Conservation (phyloP, 2,888 invertebrate species). For the Polyploca ridens region DNA sequence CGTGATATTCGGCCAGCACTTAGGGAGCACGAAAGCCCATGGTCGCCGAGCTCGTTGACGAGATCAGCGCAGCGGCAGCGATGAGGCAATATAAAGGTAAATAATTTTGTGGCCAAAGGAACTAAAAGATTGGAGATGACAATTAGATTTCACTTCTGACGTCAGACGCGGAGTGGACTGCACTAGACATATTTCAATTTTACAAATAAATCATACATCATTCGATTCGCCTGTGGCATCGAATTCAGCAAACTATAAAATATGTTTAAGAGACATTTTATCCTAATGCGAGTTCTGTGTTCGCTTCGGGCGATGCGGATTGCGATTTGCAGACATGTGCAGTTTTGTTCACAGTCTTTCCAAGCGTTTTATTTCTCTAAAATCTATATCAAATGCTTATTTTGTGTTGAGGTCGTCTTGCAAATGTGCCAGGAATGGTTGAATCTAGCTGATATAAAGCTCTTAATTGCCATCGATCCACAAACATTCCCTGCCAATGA, state of each 20-base stretch:
- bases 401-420: background rate
- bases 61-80: too few species aligned
- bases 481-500: background rate
- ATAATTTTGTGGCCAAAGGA: too few species aligned
- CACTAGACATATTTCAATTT: too few species aligned
- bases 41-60: too few species aligned
- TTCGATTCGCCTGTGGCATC: background rate
- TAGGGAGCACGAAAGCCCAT: too few species aligned
- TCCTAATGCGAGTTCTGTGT: slow-evolving; percentile 58
- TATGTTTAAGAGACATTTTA: slow-evolving; percentile 12
- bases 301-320: slow-evolving; percentile 34
- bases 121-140: too few species aligned
- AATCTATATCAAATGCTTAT: background rate
- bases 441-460: background rate
- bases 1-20: too few species aligned
- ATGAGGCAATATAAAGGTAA: too few species aligned
- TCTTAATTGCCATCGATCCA: background rate
- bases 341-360: slow-evolving; percentile 7
- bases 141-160: too few species aligned
- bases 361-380: background rate
- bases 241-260: slow-evolving; percentile 4
- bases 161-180: too few species aligned
- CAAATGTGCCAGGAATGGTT: background rate
- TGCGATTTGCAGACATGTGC: slow-evolving; percentile 19
- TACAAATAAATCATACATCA: background rate